phyloP scores from a whole-genome alignment of 2,888 invertebrate genomes.

The Thera britannica region DNA sequence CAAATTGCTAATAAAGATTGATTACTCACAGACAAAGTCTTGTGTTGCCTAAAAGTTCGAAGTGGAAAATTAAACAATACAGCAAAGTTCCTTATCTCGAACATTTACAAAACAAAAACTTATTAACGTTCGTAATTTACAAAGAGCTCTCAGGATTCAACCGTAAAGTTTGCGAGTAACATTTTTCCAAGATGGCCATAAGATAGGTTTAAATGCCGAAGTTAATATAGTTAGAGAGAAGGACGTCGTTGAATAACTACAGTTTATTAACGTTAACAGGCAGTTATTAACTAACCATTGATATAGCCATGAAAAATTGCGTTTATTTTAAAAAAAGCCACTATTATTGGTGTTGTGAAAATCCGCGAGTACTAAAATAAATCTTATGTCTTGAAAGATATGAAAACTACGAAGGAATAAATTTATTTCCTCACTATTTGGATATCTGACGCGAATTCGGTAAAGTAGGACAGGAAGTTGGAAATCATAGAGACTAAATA shows the following conservation, averaged over 20 bases:
- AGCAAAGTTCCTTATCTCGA: slow-evolving; percentile 32
- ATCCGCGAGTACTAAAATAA: too few species aligned
- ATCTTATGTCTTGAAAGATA: too few species aligned
- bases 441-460: too few species aligned
- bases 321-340: too few species aligned
- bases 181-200: slow-evolving; percentile 28
- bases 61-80: slow-evolving; percentile 40
- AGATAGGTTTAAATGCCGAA: slow-evolving; percentile 32
- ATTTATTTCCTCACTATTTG: too few species aligned
- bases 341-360: too few species aligned
- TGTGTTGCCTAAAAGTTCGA: slow-evolving; percentile 31
- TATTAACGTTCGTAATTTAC: slow-evolving; percentile 38
- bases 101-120: slow-evolving; percentile 34
- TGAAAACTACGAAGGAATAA: too few species aligned
- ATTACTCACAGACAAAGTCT: slow-evolving; percentile 25
- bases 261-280: neutral
- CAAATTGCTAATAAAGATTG: slow-evolving; percentile 31
- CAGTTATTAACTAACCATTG: neutral
- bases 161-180: slow-evolving; percentile 25
- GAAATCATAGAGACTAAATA: too few species aligned
- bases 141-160: slow-evolving; percentile 35
- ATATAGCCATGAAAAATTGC: neutral
- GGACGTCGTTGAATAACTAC: neutral
- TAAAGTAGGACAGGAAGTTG: too few species aligned
- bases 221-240: slow-evolving; percentile 43